phyloP scores from a whole-genome alignment of 2,888 invertebrate species.

The Plemyria rubiginata region DNA sequence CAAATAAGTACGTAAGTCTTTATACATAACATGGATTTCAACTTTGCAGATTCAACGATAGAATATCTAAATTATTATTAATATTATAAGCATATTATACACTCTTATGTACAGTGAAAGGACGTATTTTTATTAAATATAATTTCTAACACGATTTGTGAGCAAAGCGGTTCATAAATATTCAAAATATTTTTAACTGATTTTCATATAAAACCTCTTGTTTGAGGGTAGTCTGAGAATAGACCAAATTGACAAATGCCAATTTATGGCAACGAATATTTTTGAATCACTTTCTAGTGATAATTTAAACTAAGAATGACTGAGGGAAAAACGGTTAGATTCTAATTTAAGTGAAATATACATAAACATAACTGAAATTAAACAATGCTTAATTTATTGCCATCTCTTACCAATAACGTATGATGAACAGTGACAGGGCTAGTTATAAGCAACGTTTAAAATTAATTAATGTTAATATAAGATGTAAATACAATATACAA shows the following conservation, averaged over 20 bases:
- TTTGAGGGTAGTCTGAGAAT: neutral
- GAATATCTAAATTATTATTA: constrained; percentile 35
- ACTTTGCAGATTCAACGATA: constrained; percentile 40
- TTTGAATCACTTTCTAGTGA: constrained; percentile 7
- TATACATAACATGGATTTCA: constrained; percentile 33
- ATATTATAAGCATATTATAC: constrained; percentile 44
- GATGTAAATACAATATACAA: too few species aligned
- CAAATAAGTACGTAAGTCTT: constrained; percentile 22
- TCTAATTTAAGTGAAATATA: constrained; percentile 20
- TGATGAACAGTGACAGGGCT: neutral
- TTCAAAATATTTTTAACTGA: neutral
- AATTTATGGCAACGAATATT: constrained; percentile 2
- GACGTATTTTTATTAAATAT: constrained; percentile 38
- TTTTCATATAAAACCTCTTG: neutral
- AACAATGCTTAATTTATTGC: neutral
- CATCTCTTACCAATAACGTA: neutral
- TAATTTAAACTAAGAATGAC: constrained; percentile 8
- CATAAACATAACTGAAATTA: constrained; percentile 16
- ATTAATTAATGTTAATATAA: too few species aligned
- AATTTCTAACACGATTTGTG: constrained; percentile 18
- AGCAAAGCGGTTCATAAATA: constrained; percentile 15
- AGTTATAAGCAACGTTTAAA: too few species aligned
- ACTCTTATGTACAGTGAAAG: constrained; percentile 44
- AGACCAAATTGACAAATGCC: neutral
- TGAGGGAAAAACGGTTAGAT: constrained; percentile 24